Evolutionary conservation across 2,113 vertebrate genomes (phyloP).

Genomic region (Callionymus lyra): DNA sequence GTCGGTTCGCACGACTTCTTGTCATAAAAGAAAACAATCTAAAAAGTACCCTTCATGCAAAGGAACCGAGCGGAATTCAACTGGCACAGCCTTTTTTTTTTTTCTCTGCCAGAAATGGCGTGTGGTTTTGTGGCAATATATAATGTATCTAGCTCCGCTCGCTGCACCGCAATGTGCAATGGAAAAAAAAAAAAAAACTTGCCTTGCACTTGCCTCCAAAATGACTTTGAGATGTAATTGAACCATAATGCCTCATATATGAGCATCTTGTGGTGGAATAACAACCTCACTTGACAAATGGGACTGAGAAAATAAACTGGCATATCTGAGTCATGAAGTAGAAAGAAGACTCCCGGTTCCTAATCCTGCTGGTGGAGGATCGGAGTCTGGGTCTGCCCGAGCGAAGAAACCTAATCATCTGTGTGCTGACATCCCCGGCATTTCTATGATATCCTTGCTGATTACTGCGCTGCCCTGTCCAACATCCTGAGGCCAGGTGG

Average conservation of each 20-base stretch:
- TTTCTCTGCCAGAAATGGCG: constrained; percentile 23
- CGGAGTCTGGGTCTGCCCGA: constrained; percentile 15
- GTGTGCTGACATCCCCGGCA: constrained; percentile 24
- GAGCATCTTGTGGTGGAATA: constrained; percentile 34
- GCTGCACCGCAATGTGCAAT: constrained; percentile 21
- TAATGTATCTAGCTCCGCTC: constrained; percentile 38
- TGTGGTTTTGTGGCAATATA: constrained; percentile 47
- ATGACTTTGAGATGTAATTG: constrained; percentile 39
- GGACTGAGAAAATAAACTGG: constrained; percentile 33
- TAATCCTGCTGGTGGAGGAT: constrained; percentile 20
- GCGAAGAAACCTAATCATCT: constrained; percentile 23
- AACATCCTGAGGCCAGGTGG: constrained; percentile 21
- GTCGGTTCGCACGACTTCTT: background rate
- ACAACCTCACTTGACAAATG: constrained; percentile 57
- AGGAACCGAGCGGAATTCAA: constrained; percentile 9
- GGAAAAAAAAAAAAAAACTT: constrained; percentile 51
- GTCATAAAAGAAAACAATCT: constrained; percentile 8
- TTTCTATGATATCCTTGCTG: constrained; percentile 39
- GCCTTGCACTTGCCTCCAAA: constrained; percentile 36
- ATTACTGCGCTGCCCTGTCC: constrained; percentile 22
- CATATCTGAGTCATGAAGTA: constrained; percentile 40
- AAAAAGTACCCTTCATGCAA: constrained; percentile 17
- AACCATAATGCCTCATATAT: constrained; percentile 43
- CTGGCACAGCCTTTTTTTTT: constrained; percentile 19
- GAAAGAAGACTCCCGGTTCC: constrained; percentile 13